A percentile compares a stretch with the other conserved stretches of the same genome.
Evolutionary conservation across 1,140 invertebrate genomes (phyloP).

Genomic region (Megathymus violae): DNA sequence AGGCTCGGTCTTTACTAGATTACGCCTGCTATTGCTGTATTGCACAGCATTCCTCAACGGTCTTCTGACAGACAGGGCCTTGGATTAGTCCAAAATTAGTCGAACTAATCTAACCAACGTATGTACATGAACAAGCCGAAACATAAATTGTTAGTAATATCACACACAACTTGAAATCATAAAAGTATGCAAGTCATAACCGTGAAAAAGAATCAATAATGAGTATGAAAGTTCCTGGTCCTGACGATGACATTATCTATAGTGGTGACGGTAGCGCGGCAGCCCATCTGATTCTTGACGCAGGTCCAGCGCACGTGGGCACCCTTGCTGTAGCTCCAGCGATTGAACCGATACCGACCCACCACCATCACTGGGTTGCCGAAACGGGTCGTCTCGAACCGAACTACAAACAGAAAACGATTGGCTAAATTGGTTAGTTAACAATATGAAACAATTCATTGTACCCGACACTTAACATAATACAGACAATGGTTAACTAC

Average conservation of each 20-base stretch:
- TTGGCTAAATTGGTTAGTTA: background rate
- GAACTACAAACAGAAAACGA: slow-evolving; percentile 38
- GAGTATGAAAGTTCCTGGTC: slow-evolving; percentile 61
- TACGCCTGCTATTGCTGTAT: no score
- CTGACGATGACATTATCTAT: slow-evolving; percentile 63
- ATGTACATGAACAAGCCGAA: no score
- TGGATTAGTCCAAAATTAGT: no score
- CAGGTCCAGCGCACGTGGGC: slow-evolving; percentile 66
- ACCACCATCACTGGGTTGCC: slow-evolving; percentile 69
- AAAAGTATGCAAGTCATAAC: no score
- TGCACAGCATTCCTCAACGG: no score
- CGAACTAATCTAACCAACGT: no score
- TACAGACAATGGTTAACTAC: no score
- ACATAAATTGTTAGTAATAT: no score
- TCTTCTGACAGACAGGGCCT: no score
- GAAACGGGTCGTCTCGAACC: slow-evolving; percentile 63
- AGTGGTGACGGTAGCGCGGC: slow-evolving; percentile 65
- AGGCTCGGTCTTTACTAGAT: no score
- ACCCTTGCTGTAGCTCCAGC: slow-evolving; percentile 66
- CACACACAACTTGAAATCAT: no score
- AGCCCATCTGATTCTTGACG: slow-evolving; percentile 70
- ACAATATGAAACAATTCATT: slow-evolving; percentile 1
- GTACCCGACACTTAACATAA: no score
- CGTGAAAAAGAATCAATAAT: slow-evolving; percentile 43
- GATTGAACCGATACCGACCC: slow-evolving; percentile 65